Evolutionary conservation across 2,113 vertebrate species (phyloP), one percentile per base, ranked within the genome.

Genomic region (Meriones unguiculatus): DNA sequence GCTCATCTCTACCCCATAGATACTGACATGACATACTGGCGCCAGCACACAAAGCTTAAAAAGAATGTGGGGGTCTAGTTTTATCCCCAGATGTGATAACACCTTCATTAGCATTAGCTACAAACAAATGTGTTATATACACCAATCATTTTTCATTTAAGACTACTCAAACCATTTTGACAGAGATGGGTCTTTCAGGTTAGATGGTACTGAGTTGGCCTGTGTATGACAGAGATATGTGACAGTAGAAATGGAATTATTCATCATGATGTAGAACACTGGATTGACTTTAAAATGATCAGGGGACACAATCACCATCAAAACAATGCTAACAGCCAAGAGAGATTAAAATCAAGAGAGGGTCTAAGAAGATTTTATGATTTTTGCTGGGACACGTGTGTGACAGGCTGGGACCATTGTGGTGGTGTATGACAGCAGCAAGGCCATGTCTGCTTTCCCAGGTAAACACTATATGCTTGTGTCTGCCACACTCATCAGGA

Each of bases 261-360:
- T 90, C 52, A 90, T 65, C 85, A 35, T 2, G 20, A 72, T 72
- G 70, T 10, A 67, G 41, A 84, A 65, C 46, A 73, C 30, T 62
- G 84, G 69, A 80, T 67, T 93, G 28, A 28, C 28, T 95, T 67
- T 67, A 94, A 95, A 95, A 89, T 73, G 67, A 91, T 25, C 50
- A 18, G 12, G 65, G 46, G 72, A 90, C 22, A 62, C 24, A 87
- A n/a, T 88, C 59, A 75, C 13, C 30, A 14, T 17, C 4, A 72
- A 52, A 70, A 87, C 46, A 52, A 70, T n/a, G 59, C 24, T 18
- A 89, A 20, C 14, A 35, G 32, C 15, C n/a, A 57, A 62, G 2
- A 81, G 59, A 93, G 38, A 93, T 64, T 32, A 88, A 85, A 38
- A 69, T 10, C 50, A 54, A 65, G 57, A 59, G 64, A 93, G 38